phyloP scores from a whole-genome alignment of 1,140 invertebrate species.

The Ganaspis sp. region DNA sequence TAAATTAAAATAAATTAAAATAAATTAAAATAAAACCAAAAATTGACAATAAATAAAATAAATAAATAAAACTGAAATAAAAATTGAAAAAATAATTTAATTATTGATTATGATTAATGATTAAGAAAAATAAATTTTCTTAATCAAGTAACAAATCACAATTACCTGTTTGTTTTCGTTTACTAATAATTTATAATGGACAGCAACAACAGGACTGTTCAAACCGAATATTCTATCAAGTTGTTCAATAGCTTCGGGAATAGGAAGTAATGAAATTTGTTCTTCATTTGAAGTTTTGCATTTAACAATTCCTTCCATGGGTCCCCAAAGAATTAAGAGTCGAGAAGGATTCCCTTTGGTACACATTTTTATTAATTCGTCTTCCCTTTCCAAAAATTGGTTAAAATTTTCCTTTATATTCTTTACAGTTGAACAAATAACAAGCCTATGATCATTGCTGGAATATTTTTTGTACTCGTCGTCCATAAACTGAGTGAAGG shows the following conservation, averaged over 20 bases:
- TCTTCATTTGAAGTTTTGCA: background rate
- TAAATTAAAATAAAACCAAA: too few relatives aligned
- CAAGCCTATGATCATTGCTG: slow-evolving; percentile 38
- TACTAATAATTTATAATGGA: background rate
- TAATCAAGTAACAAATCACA: too few relatives aligned
- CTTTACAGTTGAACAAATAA: slow-evolving; percentile 41
- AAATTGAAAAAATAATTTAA: background rate
- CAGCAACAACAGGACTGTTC: background rate
- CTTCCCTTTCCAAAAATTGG: background rate
- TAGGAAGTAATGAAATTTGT: background rate
- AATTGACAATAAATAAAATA: background rate
- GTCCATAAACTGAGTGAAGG: slow-evolving; percentile 40
- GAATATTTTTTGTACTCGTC: slow-evolving; percentile 43
- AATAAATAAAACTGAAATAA: background rate
- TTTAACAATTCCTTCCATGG: background rate
- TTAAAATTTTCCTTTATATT: background rate
- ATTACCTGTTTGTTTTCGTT: background rate
- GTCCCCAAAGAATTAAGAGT: background rate
- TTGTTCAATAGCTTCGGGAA: background rate
- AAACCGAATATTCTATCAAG: background rate
- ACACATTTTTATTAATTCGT: background rate
- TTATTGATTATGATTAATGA: background rate
- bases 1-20: too few relatives aligned
- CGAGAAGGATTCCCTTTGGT: background rate
- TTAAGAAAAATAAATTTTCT: background rate